phyloP scores from a whole-genome alignment of 2,888 invertebrate species.

The Papilio demoleus region DNA sequence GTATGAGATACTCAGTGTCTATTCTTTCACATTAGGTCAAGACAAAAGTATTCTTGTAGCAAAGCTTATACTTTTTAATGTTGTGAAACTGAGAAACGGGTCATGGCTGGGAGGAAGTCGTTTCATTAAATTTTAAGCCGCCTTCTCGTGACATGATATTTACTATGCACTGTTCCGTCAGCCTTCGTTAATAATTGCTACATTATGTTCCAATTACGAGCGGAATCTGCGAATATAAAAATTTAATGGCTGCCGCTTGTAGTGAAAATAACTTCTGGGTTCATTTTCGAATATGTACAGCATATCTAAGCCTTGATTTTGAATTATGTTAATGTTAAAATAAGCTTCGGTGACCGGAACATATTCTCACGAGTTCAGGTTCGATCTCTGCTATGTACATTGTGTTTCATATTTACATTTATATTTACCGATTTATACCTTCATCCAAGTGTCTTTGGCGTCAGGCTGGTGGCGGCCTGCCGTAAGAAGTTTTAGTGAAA shows the following conservation, averaged over 20 bases:
- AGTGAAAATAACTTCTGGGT: neutral
- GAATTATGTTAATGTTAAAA: neutral
- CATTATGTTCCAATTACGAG: slow-evolving; percentile 30
- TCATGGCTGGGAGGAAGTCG: neutral
- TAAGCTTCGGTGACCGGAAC: no score
- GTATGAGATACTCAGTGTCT: neutral
- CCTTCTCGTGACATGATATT: slow-evolving; percentile 31
- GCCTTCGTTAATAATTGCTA: slow-evolving; percentile 33
- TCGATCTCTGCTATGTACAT: no score
- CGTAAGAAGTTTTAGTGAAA: no score
- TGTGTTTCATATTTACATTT: no score
- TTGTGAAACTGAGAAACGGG: slow-evolving; percentile 18
- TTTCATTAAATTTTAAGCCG: slow-evolving; percentile 32
- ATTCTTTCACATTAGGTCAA: slow-evolving; percentile 19
- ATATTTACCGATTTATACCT: no score
- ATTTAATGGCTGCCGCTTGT: neutral
- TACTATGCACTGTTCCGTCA: slow-evolving; percentile 32
- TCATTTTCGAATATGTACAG: neutral
- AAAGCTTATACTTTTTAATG: neutral
- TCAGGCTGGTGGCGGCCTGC: no score
- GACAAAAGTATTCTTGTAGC: neutral
- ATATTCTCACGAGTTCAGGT: no score
- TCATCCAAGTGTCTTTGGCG: no score
- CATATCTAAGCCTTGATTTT: neutral
- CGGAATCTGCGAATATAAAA: slow-evolving; percentile 10